Conservation (phyloP, 1,140 invertebrate species). For the Uloborus diversus region DNA sequence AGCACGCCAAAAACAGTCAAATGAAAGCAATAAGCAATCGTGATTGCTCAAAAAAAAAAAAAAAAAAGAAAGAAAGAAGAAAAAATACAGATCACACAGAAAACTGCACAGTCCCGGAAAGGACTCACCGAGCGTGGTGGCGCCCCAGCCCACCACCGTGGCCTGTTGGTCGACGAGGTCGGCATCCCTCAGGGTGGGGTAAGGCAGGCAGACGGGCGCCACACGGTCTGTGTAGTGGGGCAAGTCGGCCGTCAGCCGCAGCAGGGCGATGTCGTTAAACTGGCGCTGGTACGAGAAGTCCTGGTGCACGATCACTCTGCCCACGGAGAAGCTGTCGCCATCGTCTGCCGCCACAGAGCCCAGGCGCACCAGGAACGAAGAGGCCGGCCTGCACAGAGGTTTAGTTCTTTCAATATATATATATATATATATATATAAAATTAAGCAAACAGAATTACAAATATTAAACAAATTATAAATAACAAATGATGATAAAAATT, state of each 20-base stretch:
- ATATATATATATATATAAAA: too few species aligned
- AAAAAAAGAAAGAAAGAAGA: too few species aligned
- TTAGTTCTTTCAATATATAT: too few species aligned
- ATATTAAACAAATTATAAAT: too few species aligned
- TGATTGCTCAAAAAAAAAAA: too few species aligned
- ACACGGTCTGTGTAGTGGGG: constrained; percentile 37
- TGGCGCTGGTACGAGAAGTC: constrained; percentile 43
- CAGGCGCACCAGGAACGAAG: constrained; percentile 31
- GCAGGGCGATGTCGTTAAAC: constrained; percentile 59
- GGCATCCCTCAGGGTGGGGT: neutral
- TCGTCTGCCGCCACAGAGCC: neutral
- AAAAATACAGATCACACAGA: too few species aligned
- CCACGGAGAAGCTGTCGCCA: constrained; percentile 27
- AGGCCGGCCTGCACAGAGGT: constrained; percentile 18
- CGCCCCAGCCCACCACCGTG: constrained; percentile 85
- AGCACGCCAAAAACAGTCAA: too few species aligned
- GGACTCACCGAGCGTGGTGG: constrained; percentile 78
- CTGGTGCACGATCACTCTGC: constrained; percentile 49
- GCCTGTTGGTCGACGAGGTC: constrained; percentile 72
- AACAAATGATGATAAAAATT: too few species aligned
- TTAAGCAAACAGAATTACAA: too few species aligned
- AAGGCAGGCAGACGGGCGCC: constrained; percentile 55
- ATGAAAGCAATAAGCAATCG: too few species aligned
- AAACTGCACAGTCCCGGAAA: too few species aligned
- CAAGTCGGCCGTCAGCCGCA: constrained; percentile 37